Evolutionary conservation across 2,113 vertebrate genomes (phyloP), one percentile per base, ranked within the genome.

Genomic region (Sylvilagus bachmani): DNA sequence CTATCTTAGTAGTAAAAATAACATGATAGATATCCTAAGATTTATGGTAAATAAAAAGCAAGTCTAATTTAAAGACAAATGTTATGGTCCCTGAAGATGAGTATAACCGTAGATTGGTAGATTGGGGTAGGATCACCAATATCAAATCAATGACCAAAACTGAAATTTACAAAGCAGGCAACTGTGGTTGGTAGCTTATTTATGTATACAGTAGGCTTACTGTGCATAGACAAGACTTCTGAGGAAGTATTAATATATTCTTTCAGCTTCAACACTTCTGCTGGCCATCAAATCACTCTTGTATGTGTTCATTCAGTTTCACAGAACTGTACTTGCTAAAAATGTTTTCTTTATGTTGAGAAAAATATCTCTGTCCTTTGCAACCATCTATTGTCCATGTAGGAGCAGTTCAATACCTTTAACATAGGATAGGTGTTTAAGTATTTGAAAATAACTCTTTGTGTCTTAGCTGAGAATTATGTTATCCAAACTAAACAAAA

Each of bases 391-490:
- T 29, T 66, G 69, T 58, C 33, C 5, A 53, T 3, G 6, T 1
- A 92, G 3, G n/a, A 29, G 8, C 31, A 62, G 9, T 27, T 74
- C 36, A 64, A 14, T 58, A 58, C 17, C 51, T 80, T 55, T 85
- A 49, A 81, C 0, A 36, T 2, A 27, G 16, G 2, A 49, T 12
- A 86, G 19, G 2, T 44, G 10, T 36, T 81, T 38, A 78, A 29
- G 49, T 44, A 61, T 85, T 78, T 95, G 33, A 67, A 95, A 91
- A 86, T 61, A 51, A 82, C 66, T 77, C 9, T 38, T 74, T 38
- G 38, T 51, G 9, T 49, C 24, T 12, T 19, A n/a, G 19, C 0
- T 67, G 12, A 85, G 10, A 10, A 31, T 70, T 89, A 38, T 61
- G 2, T 33, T 69, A 53, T 80, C 8, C n/a, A 64, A 71, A 91